These are phyloP conservation scores for Drosophila lacicola DNA, from an alignment of 2,888 invertebrate species.

Conservation along the genomic window DNA sequence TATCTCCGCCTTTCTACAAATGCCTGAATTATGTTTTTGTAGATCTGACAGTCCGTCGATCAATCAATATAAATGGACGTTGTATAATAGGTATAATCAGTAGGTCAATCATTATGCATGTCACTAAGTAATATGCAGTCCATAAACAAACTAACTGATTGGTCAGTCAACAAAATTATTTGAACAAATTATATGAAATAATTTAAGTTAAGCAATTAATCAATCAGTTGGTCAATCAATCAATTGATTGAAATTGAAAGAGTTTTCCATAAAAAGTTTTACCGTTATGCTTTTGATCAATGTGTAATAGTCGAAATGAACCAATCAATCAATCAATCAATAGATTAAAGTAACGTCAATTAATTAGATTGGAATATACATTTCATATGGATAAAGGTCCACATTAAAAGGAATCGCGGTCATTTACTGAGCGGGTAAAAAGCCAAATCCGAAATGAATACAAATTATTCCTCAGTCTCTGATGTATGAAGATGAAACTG, in stretches of 20 bases:
- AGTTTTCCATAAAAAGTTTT: too few relatives aligned
- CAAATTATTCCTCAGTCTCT: not conserved
- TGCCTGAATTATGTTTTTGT: too few relatives aligned
- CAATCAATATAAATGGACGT: not conserved
- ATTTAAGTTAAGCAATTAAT: not conserved
- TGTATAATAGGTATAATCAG: not conserved
- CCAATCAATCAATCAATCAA: too few relatives aligned
- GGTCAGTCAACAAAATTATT: not conserved
- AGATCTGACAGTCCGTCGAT: not conserved
- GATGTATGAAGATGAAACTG: slow-evolving; percentile 12
- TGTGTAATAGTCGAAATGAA: too few relatives aligned
- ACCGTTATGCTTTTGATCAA: too few relatives aligned
- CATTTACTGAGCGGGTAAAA: not conserved
- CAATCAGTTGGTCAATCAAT: slow-evolving; percentile 3
- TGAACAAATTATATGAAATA: not conserved
- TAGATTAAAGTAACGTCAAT: too few relatives aligned
- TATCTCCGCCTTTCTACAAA: too few relatives aligned
- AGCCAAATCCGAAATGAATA: not conserved
- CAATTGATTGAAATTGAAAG: not conserved
- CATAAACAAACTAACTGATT: not conserved
- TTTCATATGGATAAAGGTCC: too few relatives aligned
- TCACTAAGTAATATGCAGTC: too few relatives aligned
- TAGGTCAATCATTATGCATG: too few relatives aligned
- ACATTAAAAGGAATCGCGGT: not conserved
- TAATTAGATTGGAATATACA: too few relatives aligned